Evolutionary conservation across 2,888 invertebrate genomes (phyloP).

Genomic region (Stomorhina lunata): DNA sequence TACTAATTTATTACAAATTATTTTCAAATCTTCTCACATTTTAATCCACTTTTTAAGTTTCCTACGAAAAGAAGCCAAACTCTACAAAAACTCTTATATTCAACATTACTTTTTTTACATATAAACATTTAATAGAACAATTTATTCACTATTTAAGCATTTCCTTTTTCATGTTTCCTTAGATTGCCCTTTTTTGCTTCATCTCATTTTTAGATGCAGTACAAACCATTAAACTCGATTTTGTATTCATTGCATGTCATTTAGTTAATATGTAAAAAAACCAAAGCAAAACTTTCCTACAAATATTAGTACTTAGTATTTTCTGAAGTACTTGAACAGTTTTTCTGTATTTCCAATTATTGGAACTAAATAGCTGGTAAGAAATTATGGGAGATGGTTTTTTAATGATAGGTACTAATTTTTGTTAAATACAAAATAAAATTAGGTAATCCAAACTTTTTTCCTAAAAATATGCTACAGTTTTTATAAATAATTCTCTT

Average conservation of each 20-base stretch:
- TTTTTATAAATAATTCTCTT: too few relatives aligned
- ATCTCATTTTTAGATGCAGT: not conserved
- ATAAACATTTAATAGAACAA: not conserved
- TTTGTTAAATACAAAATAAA: too few relatives aligned
- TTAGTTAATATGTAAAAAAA: conserved; percentile 23
- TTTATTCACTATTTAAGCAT: not conserved
- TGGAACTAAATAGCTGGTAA: not conserved
- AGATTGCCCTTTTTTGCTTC: not conserved
- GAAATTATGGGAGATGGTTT: not conserved
- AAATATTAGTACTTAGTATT: conserved; percentile 25
- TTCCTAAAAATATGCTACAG: too few relatives aligned
- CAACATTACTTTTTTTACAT: not conserved
- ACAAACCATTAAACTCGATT: conserved; percentile 32
- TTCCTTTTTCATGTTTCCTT: not conserved
- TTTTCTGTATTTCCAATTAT: not conserved
- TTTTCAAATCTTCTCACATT: not conserved
- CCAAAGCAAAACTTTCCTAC: conserved; percentile 13
- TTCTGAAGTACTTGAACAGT: not conserved
- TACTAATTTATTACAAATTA: too few relatives aligned
- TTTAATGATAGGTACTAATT: not conserved
- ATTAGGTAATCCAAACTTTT: too few relatives aligned
- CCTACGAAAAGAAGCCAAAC: not conserved
- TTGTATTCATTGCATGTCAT: conserved; percentile 41
- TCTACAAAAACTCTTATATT: not conserved
- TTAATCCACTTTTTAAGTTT: not conserved